Percentiles rank a stretch among this genome's conserved stretches.
These are phyloP conservation scores for Indri indri DNA, from an alignment of 2,113 vertebrate genomes.

Conservation along the genomic window DNA sequence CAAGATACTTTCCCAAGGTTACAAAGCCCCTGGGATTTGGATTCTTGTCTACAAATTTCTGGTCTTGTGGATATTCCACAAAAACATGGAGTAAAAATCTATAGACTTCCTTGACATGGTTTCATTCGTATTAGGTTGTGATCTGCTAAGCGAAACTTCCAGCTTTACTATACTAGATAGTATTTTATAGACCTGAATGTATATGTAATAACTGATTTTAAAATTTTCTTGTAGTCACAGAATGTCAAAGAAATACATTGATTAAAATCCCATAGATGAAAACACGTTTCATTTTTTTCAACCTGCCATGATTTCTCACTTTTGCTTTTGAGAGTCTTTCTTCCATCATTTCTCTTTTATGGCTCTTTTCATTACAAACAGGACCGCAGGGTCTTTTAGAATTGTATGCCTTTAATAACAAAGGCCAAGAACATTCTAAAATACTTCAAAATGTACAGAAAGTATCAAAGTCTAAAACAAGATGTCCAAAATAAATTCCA, in stretches of 20 bases:
- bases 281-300: constrained; percentile 4
- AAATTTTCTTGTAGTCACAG: background rate
- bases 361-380: constrained; percentile 5
- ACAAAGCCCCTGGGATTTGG: background rate
- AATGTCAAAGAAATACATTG: background rate
- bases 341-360: constrained; percentile 34
- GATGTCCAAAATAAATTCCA: background rate
- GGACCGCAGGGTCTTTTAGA: constrained; percentile 13
- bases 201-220: background rate
- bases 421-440: background rate
- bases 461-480: background rate
- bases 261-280: constrained; percentile 18
- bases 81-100: background rate
- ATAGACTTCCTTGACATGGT: background rate
- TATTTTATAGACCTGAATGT: background rate
- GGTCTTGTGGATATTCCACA: background rate
- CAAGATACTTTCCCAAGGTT: background rate
- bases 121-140: background rate
- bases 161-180: background rate
- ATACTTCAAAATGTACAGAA: constrained; percentile 25
- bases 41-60: background rate
- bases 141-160: background rate
- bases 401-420: constrained; percentile 37
- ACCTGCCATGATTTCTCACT: constrained; percentile 6
- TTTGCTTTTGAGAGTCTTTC: constrained; percentile 2